Conservation (phyloP, 2,113 vertebrate species). For the Platysteira castanea region DNA sequence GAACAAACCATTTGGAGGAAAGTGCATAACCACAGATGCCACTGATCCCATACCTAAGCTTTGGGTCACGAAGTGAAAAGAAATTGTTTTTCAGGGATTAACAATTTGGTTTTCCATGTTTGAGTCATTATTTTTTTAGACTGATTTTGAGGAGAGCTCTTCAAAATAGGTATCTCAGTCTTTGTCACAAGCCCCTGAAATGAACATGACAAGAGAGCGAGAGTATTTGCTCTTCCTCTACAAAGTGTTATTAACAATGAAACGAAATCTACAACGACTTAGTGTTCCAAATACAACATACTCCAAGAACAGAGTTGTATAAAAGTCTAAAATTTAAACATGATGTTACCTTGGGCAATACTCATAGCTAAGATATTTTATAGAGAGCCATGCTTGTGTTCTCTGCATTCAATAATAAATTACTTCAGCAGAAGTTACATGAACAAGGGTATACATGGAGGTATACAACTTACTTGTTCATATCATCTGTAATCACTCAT, state of each 20-base stretch:
- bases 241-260: neutral
- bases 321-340: neutral
- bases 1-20: too few species aligned
- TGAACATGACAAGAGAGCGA: neutral
- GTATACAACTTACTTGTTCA: neutral
- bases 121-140: neutral
- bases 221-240: neutral
- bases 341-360: neutral
- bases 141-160: neutral
- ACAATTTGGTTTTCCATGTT: neutral
- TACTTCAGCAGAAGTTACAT: neutral
- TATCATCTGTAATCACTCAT: neutral
- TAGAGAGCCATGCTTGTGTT: neutral
- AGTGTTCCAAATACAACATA: neutral
- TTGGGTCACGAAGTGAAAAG: neutral
- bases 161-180: neutral
- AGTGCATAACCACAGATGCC: too few species aligned
- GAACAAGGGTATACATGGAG: neutral
- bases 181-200: neutral
- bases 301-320: neutral
- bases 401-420: neutral
- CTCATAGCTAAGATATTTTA: neutral
- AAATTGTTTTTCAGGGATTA: neutral
- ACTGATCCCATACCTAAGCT: neutral
- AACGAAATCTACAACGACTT: neutral